Base-by-base conservation (phyloP, 2,797 vertebrate species). In the Triplophysa yarkandensis region DNA sequence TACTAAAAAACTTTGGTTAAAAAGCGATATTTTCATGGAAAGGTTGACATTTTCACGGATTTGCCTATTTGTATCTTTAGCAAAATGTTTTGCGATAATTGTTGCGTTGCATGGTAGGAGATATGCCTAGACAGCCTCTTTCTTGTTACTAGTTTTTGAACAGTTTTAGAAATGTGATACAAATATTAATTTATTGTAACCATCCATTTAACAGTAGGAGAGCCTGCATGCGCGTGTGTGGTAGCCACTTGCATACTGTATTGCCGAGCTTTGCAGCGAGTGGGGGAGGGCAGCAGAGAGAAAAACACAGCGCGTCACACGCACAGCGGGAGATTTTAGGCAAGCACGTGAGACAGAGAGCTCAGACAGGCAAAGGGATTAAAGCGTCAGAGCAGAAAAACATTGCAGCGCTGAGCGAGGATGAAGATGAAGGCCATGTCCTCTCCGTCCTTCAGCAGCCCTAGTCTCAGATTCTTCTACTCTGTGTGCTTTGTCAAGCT, bases 391-490 rank as follows among this genome's bases (percentile, higher is more conserved):
- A 71, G 85, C 63, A 65, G 68, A 44, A 61, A 44, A n/a, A 43
- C 25, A 54, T 63, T 73, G 48, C 75, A 68, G 57, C 25, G 68
- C 48, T 50, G 13, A 25, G 78, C 85, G 83, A 91, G 85, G 85
- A 92, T 92, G 91, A 92, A 90, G 90, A 92, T 85, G 81, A 90
- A 92, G 85, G 77, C 88, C 0, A 85, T 92, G 86, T 91, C 93
- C 55, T 90, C 87, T 74, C 70, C 89, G 75, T 84, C 86, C 81
- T 86, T 93, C 48, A 77, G 71, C 84, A 91, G 82, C 83, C 83
- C 88, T 74, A 87, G 90, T 73, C 80, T 90, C 27, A 91, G 83
- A 90, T 93, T 92, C 84, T 88, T 94, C 71, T 95, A 94, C 85
- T 92, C 92, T 36, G 86, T 92, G 77, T 94, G 86, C 79, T 86